Conservation (phyloP, 2,888 invertebrate species). For the Tachina fera region DNA sequence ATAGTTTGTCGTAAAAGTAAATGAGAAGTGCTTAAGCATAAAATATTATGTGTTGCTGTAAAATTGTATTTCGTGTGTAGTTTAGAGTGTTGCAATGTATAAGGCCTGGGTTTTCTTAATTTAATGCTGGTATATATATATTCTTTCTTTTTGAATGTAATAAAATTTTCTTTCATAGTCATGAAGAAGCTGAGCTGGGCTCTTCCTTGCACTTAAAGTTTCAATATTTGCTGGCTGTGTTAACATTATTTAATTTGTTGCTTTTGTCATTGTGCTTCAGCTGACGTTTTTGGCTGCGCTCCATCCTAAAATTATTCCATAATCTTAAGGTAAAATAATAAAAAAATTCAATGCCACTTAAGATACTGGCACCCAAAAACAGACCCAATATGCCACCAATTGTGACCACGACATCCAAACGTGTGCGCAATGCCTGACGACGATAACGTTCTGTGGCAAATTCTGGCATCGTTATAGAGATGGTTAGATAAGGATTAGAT, state of each 20-base stretch:
- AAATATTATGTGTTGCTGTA: not conserved
- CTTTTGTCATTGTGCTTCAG: constrained; percentile 19
- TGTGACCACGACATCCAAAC: constrained; percentile 84
- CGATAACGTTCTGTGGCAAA: constrained; percentile 83
- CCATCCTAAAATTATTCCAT: constrained; percentile 72
- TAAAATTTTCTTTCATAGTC: not conserved
- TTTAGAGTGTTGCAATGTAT: constrained; percentile 34
- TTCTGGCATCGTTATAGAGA: constrained; percentile 75
- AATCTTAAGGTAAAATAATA: constrained; percentile 84
- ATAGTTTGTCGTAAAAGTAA: constrained; percentile 47
- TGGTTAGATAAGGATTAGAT: constrained; percentile 64
- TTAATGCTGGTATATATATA: constrained; percentile 2
- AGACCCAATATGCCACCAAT: constrained; percentile 86
- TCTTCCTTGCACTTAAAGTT: too few relatives aligned
- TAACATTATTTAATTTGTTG: constrained; percentile 43
- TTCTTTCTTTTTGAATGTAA: constrained; percentile 18
- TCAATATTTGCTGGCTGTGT: not conserved
- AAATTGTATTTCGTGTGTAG: not conserved
- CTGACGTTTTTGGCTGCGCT: constrained; percentile 42
- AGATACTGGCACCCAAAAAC: constrained; percentile 86
- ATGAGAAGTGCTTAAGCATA: constrained; percentile 6
- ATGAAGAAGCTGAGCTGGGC: not conserved
- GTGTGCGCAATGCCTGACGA: constrained; percentile 83
- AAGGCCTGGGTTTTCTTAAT: not conserved
- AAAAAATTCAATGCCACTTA: constrained; percentile 85